phyloP scores from a whole-genome alignment of 1,140 invertebrate genomes.

The Pollicipes pollicipes region DNA sequence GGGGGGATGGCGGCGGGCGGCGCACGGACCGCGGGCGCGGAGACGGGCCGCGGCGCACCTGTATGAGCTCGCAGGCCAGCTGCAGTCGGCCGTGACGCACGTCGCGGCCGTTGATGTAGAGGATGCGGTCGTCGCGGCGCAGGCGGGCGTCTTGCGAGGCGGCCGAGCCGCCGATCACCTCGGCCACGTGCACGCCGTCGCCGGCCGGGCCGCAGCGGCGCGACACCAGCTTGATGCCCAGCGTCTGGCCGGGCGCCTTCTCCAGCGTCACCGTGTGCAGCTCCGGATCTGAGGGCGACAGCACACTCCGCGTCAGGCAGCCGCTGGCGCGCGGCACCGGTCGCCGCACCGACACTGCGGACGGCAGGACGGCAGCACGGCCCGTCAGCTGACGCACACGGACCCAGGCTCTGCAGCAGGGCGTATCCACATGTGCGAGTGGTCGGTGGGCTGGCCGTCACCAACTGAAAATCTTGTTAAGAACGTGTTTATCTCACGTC shows the following conservation, averaged over 20 bases:
- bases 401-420: too few relatives aligned
- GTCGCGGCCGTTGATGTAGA: slow-evolving; percentile 34
- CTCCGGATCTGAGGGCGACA: slow-evolving; percentile 20
- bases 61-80: slow-evolving; percentile 31
- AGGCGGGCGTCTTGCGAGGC: slow-evolving; percentile 37
- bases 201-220: slow-evolving; percentile 22
- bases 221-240: slow-evolving; percentile 31
- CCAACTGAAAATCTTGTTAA: too few relatives aligned
- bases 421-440: too few relatives aligned
- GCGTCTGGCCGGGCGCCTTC: slow-evolving; percentile 28
- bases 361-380: not conserved
- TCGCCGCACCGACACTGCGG: too few relatives aligned
- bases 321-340: too few relatives aligned
- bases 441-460: too few relatives aligned
- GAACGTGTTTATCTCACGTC: too few relatives aligned
- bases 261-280: slow-evolving; percentile 28
- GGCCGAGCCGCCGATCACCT: slow-evolving; percentile 31
- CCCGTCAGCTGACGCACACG: too few relatives aligned
- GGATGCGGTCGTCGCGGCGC: slow-evolving; percentile 39
- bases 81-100: slow-evolving; percentile 29
- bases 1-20: too few relatives aligned
- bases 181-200: slow-evolving; percentile 31
- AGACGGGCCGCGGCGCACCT: too few relatives aligned
- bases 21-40: too few relatives aligned
- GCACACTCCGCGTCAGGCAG: too few relatives aligned